Conservation (phyloP, 2,113 vertebrate genomes). For the Opisthocomus hoazin region DNA sequence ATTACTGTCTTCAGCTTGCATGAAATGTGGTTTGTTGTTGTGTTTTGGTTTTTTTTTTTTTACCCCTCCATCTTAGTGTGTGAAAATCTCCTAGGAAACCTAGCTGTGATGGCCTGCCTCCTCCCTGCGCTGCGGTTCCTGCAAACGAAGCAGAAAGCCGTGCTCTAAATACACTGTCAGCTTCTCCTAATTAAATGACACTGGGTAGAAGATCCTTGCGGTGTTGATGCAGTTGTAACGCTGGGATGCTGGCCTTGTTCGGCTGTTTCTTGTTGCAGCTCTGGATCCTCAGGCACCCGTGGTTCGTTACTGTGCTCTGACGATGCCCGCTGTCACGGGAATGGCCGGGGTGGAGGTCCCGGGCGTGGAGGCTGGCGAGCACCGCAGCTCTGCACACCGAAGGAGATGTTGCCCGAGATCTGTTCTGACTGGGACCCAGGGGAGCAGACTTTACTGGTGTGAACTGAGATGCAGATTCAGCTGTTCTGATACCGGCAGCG, state of each 20-base stretch:
- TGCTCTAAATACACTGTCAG: neutral
- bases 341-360: neutral
- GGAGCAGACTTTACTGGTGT: fast-evolving
- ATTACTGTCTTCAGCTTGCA: neutral
- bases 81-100: constrained; percentile 58
- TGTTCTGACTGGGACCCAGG: fast-evolving
- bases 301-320: fast-evolving
- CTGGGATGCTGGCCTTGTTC: neutral
- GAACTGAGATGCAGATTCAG: neutral
- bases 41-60: fast-evolving
- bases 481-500: fast-evolving
- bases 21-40: neutral
- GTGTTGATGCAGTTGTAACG: fast-evolving
- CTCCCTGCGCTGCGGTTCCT: neutral
- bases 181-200: neutral
- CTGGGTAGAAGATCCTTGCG: neutral
- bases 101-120: neutral
- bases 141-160: neutral
- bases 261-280: neutral
- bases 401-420: neutral
- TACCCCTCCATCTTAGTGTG: neutral
- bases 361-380: fast-evolving
- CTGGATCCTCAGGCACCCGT: fast-evolving
- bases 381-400: fast-evolving
- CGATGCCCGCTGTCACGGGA: fast-evolving